Evolutionary conservation across 2,888 invertebrate species (phyloP), one percentile per base, ranked within the genome.

Genomic region (Willowsia nigromaculata): DNA sequence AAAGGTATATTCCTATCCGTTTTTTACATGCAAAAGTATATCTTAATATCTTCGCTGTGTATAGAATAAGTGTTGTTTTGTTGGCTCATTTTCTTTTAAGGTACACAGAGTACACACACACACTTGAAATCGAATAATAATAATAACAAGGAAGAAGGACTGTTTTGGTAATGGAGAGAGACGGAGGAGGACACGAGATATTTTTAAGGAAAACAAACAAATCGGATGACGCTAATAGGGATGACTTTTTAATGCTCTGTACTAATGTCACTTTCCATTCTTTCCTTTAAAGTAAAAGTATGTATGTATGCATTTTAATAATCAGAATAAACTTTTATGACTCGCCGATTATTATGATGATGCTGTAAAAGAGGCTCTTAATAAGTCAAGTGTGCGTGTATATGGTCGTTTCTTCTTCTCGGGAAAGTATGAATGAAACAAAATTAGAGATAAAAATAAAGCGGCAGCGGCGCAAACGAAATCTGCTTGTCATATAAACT

Each of bases 121-220:
- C 53, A 53, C 53, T 53, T 53, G 53, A 53, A 53, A 53, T n/a
- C 18, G 22, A n/a, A 53, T 18, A 6, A n/a, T 4, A 18, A n/a
- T n/a, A n/a, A n/a, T n/a, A 25, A 25, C 5, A 1, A 56, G 22
- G 56, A 56, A 37, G 53, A 53, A 18, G 53, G 22, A 18, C 53
- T 56, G 9, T 22, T 56, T 56, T 56, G 25, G 11, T 56, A 25
- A 25, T 56, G 25, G 56, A 56, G 22, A 56, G 56, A 56, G 56
- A 25, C 18, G 11, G 56, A 56, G 5, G 25, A 56, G 25, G 56
- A 56, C 56, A 56, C 25, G 56, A 18, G 56, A 56, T 56, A 25
- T 56, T 56, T 56, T 56, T 13, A 43, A 53, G 56, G 56, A 56
- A 56, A 56, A 56, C 25, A 56, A 56, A 56, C 56, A 56, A 56